A percentile compares a stretch with the other conserved stretches of the same genome.
Conservation (phyloP, 2,888 invertebrate species). For the Cosmia pyralina region DNA sequence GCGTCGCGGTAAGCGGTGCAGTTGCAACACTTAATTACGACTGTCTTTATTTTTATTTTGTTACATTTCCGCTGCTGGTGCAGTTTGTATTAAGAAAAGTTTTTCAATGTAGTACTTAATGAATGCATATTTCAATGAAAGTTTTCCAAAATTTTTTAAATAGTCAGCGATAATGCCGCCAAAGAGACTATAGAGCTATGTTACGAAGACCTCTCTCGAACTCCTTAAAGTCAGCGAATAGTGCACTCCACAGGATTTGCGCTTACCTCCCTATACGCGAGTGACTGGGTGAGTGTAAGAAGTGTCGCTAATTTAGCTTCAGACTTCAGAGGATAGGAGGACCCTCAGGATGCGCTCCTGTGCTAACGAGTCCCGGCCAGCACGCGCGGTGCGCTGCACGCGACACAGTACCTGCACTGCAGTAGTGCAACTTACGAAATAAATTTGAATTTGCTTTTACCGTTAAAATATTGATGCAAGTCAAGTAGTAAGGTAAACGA, state of each 20-base stretch:
- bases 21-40: background rate
- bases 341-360: constrained; percentile 60
- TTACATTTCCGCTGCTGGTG: constrained; percentile 13
- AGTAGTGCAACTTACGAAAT: constrained; percentile 15
- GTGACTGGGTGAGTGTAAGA: constrained; percentile 13
- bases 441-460: background rate
- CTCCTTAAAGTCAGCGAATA: background rate
- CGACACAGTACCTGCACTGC: background rate
- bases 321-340: constrained; percentile 51
- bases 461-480: background rate
- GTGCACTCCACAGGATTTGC: constrained; percentile 4
- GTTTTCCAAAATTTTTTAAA: background rate
- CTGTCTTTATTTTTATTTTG: constrained; percentile 23
- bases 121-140: background rate
- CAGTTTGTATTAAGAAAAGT: constrained; percentile 6
- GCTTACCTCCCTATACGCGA: constrained; percentile 5
- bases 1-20: background rate
- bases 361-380: constrained; percentile 51
- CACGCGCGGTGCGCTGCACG: constrained; percentile 9
- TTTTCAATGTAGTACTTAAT: background rate
- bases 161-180: background rate
- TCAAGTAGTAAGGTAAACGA: background rate
- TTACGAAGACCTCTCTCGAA: background rate
- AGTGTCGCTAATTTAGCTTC: constrained; percentile 62
- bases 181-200: background rate